Percentiles rank a stretch among this genome's conserved stretches.
Evolutionary conservation across 2,888 invertebrate genomes (phyloP).

Genomic region (Papilio elwesi): DNA sequence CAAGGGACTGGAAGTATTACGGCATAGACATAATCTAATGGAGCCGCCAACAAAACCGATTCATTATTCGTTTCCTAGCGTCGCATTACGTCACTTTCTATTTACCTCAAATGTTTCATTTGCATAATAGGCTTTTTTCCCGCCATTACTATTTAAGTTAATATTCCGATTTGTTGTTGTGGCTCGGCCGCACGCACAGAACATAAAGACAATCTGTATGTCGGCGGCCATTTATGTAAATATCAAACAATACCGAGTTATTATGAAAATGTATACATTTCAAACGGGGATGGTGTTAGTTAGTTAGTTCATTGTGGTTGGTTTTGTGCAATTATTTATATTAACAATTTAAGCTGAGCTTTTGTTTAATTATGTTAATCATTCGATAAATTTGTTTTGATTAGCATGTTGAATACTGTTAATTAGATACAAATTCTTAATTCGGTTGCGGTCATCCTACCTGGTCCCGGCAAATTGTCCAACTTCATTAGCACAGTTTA

Average conservation of each 20-base stretch:
- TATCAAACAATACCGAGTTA: conserved; percentile 75
- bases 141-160: conserved; percentile 81
- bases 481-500: background rate
- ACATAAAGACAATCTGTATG: conserved; percentile 82
- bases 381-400: background rate
- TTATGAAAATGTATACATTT: conserved; percentile 72
- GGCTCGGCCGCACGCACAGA: conserved; percentile 80
- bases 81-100: conserved; percentile 79
- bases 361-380: background rate
- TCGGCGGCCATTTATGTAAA: conserved; percentile 81
- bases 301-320: conserved; percentile 73
- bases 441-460: background rate
- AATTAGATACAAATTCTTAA: background rate
- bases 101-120: conserved; percentile 83
- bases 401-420: background rate
- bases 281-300: conserved; percentile 73
- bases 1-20: conserved; percentile 42
- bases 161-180: conserved; percentile 80
- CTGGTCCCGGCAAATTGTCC: conserved; percentile 32
- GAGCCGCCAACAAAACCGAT: conserved; percentile 70
- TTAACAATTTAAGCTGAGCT: conserved; percentile 45
- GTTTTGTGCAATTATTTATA: conserved; percentile 62
- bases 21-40: conserved; percentile 66
- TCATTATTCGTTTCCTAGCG: conserved; percentile 76
- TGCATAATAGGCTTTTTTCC: conserved; percentile 84